Percentiles rank a stretch among this genome's conserved stretches.
phyloP scores from a whole-genome alignment of 2,888 invertebrate genomes.

The Blastobasis lacticolella region DNA sequence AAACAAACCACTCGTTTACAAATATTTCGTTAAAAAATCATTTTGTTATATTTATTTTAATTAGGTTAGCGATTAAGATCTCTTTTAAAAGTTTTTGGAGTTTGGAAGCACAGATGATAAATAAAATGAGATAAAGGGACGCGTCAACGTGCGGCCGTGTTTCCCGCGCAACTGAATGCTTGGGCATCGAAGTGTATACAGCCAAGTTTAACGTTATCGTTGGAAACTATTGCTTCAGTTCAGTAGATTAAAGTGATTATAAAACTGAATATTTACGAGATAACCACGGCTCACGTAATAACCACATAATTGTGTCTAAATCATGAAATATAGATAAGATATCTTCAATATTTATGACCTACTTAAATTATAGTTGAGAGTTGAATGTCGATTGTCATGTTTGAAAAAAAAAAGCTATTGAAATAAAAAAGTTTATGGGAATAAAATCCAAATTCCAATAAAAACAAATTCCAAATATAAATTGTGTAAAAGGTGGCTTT shows the following conservation, averaged over 20 bases:
- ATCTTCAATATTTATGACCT: too few species aligned
- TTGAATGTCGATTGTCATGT: too few species aligned
- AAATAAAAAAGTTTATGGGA: too few species aligned
- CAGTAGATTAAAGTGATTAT: background rate
- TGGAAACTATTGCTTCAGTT: background rate
- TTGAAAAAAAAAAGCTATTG: too few species aligned
- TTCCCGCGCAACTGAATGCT: constrained; percentile 51
- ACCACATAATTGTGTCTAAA: too few species aligned
- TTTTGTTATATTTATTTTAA: background rate
- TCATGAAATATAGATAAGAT: too few species aligned
- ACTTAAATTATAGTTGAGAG: too few species aligned
- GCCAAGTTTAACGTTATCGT: background rate
- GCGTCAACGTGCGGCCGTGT: constrained; percentile 28
- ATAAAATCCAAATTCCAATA: too few species aligned
- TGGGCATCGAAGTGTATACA: background rate
- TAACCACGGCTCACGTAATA: too few species aligned
- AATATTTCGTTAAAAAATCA: background rate
- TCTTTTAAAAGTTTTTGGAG: background rate
- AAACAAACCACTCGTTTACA: background rate
- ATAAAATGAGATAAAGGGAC: constrained; percentile 7
- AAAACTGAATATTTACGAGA: too few species aligned
- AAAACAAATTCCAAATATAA: too few species aligned
- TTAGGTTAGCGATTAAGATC: background rate
- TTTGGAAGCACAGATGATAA: background rate
- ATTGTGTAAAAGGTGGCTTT: too few species aligned